Conservation (phyloP, 2,797 vertebrate genomes). For the Menidia menidia region DNA sequence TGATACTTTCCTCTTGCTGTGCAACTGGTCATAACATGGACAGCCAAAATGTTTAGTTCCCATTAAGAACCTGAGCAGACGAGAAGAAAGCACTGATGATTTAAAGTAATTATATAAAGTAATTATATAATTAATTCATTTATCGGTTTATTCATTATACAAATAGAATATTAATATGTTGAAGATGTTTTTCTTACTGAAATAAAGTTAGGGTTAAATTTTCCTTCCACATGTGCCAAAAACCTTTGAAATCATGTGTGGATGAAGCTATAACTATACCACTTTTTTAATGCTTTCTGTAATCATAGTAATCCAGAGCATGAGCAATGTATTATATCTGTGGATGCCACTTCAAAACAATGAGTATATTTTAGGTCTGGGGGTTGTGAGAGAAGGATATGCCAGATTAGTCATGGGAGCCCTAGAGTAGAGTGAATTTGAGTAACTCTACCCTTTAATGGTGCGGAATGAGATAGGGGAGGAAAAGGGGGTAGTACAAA, state of each 20-base stretch:
- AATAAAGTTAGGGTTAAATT: no score
- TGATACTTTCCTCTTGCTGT: no score
- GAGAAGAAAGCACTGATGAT: no score
- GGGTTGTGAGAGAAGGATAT: slow-evolving; percentile 22
- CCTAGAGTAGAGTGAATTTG: slow-evolving; percentile 17
- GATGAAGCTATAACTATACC: background rate
- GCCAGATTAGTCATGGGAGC: slow-evolving; percentile 27
- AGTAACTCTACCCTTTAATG: slow-evolving; percentile 79
- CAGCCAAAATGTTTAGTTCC: no score
- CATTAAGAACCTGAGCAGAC: no score
- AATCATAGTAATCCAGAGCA: background rate
- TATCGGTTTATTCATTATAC: no score
- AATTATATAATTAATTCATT: no score
- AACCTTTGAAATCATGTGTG: background rate
- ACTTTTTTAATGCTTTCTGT: background rate
- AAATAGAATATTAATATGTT: no score
- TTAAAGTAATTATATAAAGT: no score
- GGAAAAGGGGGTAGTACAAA: slow-evolving; percentile 47
- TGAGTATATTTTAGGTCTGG: slow-evolving; percentile 49
- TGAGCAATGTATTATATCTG: slow-evolving; percentile 2
- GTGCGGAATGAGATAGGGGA: slow-evolving; percentile 27
- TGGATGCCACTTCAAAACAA: slow-evolving; percentile 34
- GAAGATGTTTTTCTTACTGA: no score
- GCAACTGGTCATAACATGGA: no score
- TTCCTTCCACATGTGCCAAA: no score